Evolutionary conservation across 2,888 invertebrate species (phyloP).

Genomic region (Ormyrus thymus): DNA sequence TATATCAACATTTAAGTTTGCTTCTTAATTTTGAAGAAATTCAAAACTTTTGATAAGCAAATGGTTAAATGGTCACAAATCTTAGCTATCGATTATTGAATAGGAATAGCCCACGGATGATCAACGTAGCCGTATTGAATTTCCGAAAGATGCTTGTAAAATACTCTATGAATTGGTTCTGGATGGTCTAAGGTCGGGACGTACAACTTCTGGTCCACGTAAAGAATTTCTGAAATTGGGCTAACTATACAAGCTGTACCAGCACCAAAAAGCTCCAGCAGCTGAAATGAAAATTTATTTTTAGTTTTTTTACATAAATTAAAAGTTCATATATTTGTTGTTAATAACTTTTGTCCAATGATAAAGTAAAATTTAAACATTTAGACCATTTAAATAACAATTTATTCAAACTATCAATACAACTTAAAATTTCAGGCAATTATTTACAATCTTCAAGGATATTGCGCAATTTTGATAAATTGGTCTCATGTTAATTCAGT

Average conservation of each 20-base stretch:
- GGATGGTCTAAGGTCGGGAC: slow-evolving; percentile 86
- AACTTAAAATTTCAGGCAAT: not conserved
- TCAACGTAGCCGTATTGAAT: slow-evolving; percentile 93
- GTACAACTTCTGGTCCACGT: slow-evolving; percentile 80
- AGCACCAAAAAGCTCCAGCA: slow-evolving; percentile 97
- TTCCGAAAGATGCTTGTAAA: slow-evolving; percentile 86
- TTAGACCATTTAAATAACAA: too few relatives aligned
- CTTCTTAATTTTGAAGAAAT: not conserved
- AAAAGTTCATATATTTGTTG: not conserved
- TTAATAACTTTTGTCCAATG: not conserved
- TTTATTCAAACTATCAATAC: too few relatives aligned
- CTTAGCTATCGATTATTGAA: slow-evolving; percentile 75
- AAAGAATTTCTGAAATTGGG: slow-evolving; percentile 91
- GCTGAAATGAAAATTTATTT: slow-evolving; percentile 77
- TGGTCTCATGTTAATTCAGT: slow-evolving; percentile 6
- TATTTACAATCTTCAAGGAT: slow-evolving; percentile 31
- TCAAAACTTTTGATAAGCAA: not conserved
- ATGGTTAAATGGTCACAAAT: not conserved
- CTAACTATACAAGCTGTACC: slow-evolving; percentile 98
- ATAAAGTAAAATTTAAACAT: too few relatives aligned
- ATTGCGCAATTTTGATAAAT: slow-evolving; percentile 42
- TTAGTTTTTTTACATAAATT: not conserved
- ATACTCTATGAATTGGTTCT: slow-evolving; percentile 83
- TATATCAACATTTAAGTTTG: not conserved
- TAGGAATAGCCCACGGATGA: slow-evolving; percentile 86